A percentile compares a stretch with the other conserved stretches of the same genome.
Conservation (phyloP, 92 coral and sea anemone species). For the Meandrina meandrites region DNA sequence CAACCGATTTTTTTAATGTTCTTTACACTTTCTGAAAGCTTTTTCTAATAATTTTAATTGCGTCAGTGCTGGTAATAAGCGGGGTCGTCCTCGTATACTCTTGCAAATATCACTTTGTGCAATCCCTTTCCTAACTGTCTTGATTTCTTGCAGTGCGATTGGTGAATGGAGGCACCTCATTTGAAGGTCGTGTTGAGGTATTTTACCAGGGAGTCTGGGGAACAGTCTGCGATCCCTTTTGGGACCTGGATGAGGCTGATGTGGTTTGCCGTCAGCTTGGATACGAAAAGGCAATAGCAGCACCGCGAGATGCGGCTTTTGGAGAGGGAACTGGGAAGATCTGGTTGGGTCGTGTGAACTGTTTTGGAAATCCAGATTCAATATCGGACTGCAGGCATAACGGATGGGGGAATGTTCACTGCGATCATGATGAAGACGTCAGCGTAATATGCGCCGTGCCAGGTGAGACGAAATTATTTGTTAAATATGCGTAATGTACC, state of each 20-base stretch:
- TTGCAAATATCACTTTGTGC: too few relatives aligned
- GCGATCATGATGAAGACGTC: neutral
- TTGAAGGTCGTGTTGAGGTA: neutral
- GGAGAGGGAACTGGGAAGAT: neutral
- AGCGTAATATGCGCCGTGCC: neutral
- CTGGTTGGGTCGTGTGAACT: neutral
- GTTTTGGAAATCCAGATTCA: neutral
- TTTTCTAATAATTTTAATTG: too few relatives aligned
- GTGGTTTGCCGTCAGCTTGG: neutral
- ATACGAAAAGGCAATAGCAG: neutral
- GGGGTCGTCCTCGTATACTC: too few relatives aligned
- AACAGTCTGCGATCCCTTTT: neutral
- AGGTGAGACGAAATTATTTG: neutral
- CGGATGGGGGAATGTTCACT: neutral
- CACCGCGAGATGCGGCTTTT: neutral
- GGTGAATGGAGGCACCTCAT: neutral
- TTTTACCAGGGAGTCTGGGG: constrained; percentile 3
- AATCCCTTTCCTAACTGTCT: too few relatives aligned
- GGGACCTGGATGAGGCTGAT: neutral
- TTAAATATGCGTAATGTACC: too few relatives aligned
- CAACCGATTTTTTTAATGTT: too few relatives aligned
- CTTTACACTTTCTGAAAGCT: too few relatives aligned
- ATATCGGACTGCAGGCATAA: neutral
- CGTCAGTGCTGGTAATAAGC: too few relatives aligned
- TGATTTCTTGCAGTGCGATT: neutral